Evolutionary conservation across 35 echinoderm and acorn worm species (phyloP), one percentile per base, ranked within the genome.

Genomic region (Stichopus chloronotus): DNA sequence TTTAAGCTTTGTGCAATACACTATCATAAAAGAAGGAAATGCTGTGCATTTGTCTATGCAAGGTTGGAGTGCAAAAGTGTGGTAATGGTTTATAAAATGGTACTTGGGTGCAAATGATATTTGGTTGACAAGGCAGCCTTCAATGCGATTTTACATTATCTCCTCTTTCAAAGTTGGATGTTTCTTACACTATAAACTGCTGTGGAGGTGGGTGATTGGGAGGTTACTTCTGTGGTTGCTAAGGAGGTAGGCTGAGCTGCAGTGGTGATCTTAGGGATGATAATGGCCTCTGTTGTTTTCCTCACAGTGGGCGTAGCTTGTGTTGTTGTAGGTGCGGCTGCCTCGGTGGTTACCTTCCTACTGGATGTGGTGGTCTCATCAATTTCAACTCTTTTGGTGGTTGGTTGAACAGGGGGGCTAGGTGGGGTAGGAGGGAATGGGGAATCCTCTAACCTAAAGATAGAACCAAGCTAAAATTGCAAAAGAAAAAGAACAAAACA

Each of bases 181-280:
- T 85, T 56, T 85, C 82, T 85, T 85, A 85, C 82, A 85, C 82
- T 85, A 85, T 85, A 58, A 85, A 58, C 82, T 56, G 80, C 80
- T 85, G 82, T 85, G 82, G 82, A 58, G 55, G 82, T 85, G 82
- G 24, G 55, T 85, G 57, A 58, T 85, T 56, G 82, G 82, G 82
- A 85, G n/a, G 82, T 85, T 58, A 58, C 82, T 58, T 23, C 55
- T 85, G 82, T 58, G 82, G 82, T 85, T 85, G 82, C 55, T 85
- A 85, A 58, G 80, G 25, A 83, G 21, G 78, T 81, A 53, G 52
- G 78, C 53, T 6, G 78, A 81, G 78, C 78, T 43, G 24, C 20
- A 11, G 24, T 81, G 80, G 80, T 83, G 7, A 57, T 83, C 80
- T 54, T 83, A 83, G 80, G 80, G 55, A 83, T 55, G 17, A 57